Base-by-base conservation (phyloP, 2,113 vertebrate genomes). In the Sinocyclocheilus maitianheensis region DNA sequence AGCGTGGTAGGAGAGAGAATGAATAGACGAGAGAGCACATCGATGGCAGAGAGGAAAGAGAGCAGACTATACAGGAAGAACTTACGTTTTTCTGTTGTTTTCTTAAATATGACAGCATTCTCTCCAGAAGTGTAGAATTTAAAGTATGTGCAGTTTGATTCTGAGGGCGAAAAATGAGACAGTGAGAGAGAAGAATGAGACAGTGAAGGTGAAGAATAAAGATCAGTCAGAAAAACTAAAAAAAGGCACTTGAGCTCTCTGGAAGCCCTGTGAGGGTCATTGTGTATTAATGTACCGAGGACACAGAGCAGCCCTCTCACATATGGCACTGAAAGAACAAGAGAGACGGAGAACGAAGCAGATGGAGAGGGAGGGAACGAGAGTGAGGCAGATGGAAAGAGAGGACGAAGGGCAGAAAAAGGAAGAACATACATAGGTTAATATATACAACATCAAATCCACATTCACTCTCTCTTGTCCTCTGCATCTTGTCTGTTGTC, bases 51-150 rank as follows among this genome's bases (percentile, higher is more conserved):
- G 58, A 53, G 18, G 51, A 76, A 30, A 77, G 48, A 77, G 89
- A 62, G 8, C 5, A 12, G 63, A 86, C 40, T 20, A 20, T 82
- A 51, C 18, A 30, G 40, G n/a, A 51, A 51, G 5, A 85, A 63
- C 96, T 95, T 91, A 97, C 97, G 95, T 91, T 96, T 97, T 90
- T 95, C 94, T 13, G 96, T 97, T 3, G 95, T 96, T 92, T 96
- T 96, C 89, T 96, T 96, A 91, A 97, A 97, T 89, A 97, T 95
- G 77, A 87, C 94, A 0, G 95, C 94, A 24, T 96, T 97, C 85
- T 97, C 95, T 84, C 96, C 96, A 1, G 96, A 97, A 78, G 96
- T 97, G 92, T 97, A 97, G 94, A 97, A 97, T 90, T 96, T 97
- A 91, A 97, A 97, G 89, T 96, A 97, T 85, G 96, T 96, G 90